Evolutionary conservation across 1,140 invertebrate genomes (phyloP).

Genomic region (Nebria ingens): DNA sequence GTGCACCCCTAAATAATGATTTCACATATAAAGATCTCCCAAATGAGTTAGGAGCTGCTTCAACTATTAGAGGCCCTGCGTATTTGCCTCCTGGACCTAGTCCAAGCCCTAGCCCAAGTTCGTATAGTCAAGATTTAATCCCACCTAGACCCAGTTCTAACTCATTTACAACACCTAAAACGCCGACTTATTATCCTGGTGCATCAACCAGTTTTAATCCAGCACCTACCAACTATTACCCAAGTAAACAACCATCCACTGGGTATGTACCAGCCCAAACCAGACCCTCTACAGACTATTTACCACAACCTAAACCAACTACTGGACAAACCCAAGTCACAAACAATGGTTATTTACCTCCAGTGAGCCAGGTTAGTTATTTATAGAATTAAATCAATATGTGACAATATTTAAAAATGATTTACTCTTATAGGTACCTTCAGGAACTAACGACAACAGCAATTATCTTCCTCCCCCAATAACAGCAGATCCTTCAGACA

Average conservation of each 20-base stretch:
- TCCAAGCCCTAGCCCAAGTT: background rate
- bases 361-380: conserved; percentile 12
- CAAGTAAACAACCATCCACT: conserved; percentile 10
- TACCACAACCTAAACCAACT: background rate
- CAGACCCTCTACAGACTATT: background rate
- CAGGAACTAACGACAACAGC: conserved; percentile 12
- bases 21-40: conserved; percentile 25
- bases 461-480: background rate
- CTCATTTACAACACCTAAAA: conserved; percentile 10
- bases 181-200: conserved; percentile 4
- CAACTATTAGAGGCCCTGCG: conserved; percentile 26
- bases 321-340: conserved; percentile 8
- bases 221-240: conserved; percentile 8
- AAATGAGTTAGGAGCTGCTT: conserved; percentile 25
- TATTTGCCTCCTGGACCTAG: conserved; percentile 26
- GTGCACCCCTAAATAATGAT: conserved; percentile 15
- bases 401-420: too few species aligned
- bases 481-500: background rate
- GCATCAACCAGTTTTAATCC: background rate
- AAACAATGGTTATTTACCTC: conserved; percentile 14
- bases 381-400: too few species aligned
- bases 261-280: conserved; percentile 7
- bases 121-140: conserved; percentile 5
- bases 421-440: too few species aligned
- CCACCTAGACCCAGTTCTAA: background rate